Evolutionary conservation across 1,140 invertebrate species (phyloP), one percentile per base, ranked within the genome.

Genomic region (Aethina tumida): DNA sequence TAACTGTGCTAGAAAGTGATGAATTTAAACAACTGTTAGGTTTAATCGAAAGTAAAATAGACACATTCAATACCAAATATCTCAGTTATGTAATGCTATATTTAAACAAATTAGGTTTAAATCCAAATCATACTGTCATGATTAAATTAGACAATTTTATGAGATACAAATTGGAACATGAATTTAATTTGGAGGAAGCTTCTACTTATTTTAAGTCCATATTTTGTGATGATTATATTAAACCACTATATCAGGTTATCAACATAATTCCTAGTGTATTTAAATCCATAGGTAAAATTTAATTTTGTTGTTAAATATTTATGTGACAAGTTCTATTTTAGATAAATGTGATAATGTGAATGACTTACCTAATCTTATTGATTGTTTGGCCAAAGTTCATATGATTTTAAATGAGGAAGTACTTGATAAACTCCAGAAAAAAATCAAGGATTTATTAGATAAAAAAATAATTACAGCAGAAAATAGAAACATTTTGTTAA

Each of bases 81-180:
- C 35, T 57, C n/a, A 54, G 51, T 47, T 55, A 46, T 42, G 16
- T 43, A 17, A 10, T 55, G 8, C 39, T 50, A 8, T 54, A 56
- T 45, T 47, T 58, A 34, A 47, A 45, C 43, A 58, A 55, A 42
- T 45, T 58, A 8, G 54, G 52, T 16, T 8, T 57, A 8, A 12
- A 27, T 17, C 15, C 38, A 7, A 43, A 47, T n/a, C 35, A 32
- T 17, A n/a, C 29, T 6, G 7, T 48, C 12, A 47, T 59, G 27
- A 34, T 50, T 31, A 37, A 39, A 12, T 12, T 57, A 10, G 41
- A 41, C 19, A 16, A 33, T n/a, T 36, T 48, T 35, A 34, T 56
- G 26, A 33, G 27, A 33, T 29, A 47, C 17, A 24, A 48, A 28
- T 27, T 53, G 6, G 28, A 25, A 6, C 15, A 42, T 15, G 33